phyloP scores from a whole-genome alignment of 1,140 invertebrate genomes.

The Drosophila erecta region DNA sequence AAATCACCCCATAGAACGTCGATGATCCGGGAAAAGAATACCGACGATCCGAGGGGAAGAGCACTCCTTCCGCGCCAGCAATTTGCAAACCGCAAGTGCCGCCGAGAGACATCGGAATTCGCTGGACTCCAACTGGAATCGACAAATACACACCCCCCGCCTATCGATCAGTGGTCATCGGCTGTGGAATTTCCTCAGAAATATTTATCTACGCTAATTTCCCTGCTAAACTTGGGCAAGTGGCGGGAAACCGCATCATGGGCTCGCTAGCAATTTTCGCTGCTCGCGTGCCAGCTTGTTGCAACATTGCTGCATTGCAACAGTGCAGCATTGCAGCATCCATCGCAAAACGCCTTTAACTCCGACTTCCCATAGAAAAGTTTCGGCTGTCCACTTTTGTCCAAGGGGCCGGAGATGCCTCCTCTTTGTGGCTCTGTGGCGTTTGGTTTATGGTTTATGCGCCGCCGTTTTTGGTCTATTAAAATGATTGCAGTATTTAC shows the following conservation, averaged over 20 bases:
- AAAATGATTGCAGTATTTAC: slow-evolving; percentile 84
- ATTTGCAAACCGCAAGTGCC: slow-evolving; percentile 45
- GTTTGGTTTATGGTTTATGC: slow-evolving; percentile 83
- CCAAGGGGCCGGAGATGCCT: slow-evolving; percentile 14
- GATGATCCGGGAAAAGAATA: slow-evolving; percentile 14
- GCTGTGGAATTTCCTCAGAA: slow-evolving; percentile 62
- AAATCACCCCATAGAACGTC: slow-evolving; percentile 41
- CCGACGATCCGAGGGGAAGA: slow-evolving; percentile 12
- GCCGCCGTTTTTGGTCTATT: slow-evolving; percentile 82
- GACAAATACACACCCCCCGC: slow-evolving; percentile 23
- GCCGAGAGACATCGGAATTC: slow-evolving; percentile 39
- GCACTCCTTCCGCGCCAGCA: slow-evolving; percentile 8
- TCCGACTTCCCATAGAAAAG: slow-evolving; percentile 65
- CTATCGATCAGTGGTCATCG: slow-evolving; percentile 55
- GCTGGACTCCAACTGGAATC: slow-evolving; percentile 12
- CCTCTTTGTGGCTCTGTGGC: slow-evolving; percentile 33
- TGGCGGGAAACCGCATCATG: slow-evolving; percentile 71
- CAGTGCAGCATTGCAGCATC: no score
- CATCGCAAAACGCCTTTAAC: slow-evolving; percentile 51
- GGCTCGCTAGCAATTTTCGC: slow-evolving; percentile 59
- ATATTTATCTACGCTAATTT: slow-evolving; percentile 83
- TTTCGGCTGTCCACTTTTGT: slow-evolving; percentile 30
- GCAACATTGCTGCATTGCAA: slow-evolving; percentile 28
- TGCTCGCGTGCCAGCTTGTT: slow-evolving; percentile 72
- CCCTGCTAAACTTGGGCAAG: slow-evolving; percentile 58